Evolutionary conservation across 2,113 vertebrate genomes (phyloP), one percentile per base, ranked within the genome.

Genomic region (Daubentonia madagascariensis): DNA sequence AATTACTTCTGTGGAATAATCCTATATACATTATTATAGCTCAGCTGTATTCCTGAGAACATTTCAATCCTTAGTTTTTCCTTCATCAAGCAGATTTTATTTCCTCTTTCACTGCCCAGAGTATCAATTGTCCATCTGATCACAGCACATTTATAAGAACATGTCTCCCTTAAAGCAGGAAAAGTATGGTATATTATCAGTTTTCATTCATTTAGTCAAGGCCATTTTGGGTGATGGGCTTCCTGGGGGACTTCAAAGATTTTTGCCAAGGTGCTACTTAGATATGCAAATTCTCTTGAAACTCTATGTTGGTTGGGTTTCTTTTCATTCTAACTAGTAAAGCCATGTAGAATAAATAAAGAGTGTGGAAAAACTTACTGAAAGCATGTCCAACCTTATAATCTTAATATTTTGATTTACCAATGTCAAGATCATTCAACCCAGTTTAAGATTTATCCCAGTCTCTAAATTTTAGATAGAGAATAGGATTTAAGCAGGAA

Each of bases 1-100:
- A 81, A 40, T 88, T 59, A 83, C 37, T 85, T 87, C 22, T 89
- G 45, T 76, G 72, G 7, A 48, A 88, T 89, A 67, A 94, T 86
- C 25, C 4, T 59, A 73, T 6, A 80, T 9, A 54, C 7, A 84
- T 72, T 75, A 70, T 7, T 65, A 76, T 1, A 90, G 54, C 84
- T 89, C 89, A 89, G 91, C 93, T 78, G 30, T 63, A 59, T 43
- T 98, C 40, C 78, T 93, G 50, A 73, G 50, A 97, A 97, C 79
- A 57, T 79, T 8, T 30, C 94, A 70, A 70, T 90, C 28, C 68
- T 87, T 59, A 32, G 68, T 20, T 97, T 88, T 92, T 50, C 32
- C 91, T 94, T 94, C 91, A n/a, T 95, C 32, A 25, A 40, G 63
- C 3, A 70, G 72, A 28, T 98, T 54, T 97, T 80, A 32, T 95